Percentiles rank a stretch among this genome's conserved stretches.
These are phyloP conservation scores for Antrozous pallidus DNA, from an alignment of 2,797 vertebrate species.

Conservation along the genomic window DNA sequence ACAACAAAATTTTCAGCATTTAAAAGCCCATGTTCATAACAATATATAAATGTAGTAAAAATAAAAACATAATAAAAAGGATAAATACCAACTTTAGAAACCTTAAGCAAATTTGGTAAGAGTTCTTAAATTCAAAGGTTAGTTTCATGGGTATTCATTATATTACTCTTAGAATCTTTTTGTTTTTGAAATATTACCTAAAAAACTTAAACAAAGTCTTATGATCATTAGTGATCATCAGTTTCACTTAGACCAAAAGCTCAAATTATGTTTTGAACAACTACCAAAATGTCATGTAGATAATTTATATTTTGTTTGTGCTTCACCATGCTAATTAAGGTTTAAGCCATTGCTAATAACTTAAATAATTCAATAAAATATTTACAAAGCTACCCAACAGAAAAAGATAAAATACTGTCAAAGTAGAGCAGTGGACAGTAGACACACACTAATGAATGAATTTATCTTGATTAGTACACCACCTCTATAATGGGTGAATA, in stretches of 20 bases:
- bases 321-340: background rate
- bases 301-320: conserved; percentile 18
- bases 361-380: conserved; percentile 30
- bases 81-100: conserved; percentile 9
- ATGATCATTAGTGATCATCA: conserved; percentile 7
- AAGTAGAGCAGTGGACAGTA: background rate
- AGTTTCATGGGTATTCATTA: background rate
- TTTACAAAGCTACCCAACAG: conserved; percentile 16
- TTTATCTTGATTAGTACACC: background rate
- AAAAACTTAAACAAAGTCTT: conserved; percentile 31
- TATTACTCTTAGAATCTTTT: background rate
- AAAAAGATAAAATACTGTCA: background rate
- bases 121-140: background rate
- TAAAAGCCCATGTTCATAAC: background rate
- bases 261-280: conserved; percentile 18
- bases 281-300: conserved; percentile 42
- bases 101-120: background rate
- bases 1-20: background rate
- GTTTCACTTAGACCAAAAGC: background rate
- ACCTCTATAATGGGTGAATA: conserved; percentile 8
- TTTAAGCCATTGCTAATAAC: conserved; percentile 30
- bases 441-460: background rate
- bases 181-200: conserved; percentile 31
- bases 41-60: background rate
- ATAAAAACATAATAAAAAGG: background rate